Evolutionary conservation across 2,113 vertebrate species (phyloP).

Genomic region (Halcyon senegalensis): DNA sequence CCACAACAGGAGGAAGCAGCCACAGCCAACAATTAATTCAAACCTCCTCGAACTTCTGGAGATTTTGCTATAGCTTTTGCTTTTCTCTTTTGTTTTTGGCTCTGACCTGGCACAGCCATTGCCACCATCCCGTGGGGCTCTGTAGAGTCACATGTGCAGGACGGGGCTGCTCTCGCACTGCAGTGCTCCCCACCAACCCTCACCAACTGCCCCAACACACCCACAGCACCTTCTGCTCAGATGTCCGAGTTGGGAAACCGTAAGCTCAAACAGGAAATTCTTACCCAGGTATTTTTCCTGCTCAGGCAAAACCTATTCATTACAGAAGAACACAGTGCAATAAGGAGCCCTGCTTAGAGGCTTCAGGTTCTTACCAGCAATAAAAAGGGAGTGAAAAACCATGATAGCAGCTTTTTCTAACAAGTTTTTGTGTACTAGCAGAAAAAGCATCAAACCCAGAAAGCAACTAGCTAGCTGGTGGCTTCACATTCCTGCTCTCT

Average conservation of each 20-base stretch:
- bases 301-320: neutral
- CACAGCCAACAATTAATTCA: neutral
- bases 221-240: neutral
- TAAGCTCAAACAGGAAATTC: neutral
- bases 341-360: neutral
- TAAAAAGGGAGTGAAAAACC: neutral
- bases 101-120: accelerated
- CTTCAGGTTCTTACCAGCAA: neutral
- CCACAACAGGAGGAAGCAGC: neutral
- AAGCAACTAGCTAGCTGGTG: neutral
- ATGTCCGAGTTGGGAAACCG: accelerated
- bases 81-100: neutral
- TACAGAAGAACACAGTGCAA: neutral
- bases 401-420: neutral
- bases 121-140: accelerated
- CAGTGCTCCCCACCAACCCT: neutral
- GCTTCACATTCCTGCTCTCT: neutral
- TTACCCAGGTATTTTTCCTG: neutral
- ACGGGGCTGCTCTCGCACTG: accelerated
- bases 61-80: neutral
- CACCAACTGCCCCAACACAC: too few species aligned
- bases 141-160: accelerated
- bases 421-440: neutral
- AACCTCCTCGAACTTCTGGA: neutral
- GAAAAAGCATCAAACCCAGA: neutral